Evolutionary conservation across 2,113 vertebrate species (phyloP), one percentile per base, ranked within the genome.

Genomic region (Plectropomus leopardus): DNA sequence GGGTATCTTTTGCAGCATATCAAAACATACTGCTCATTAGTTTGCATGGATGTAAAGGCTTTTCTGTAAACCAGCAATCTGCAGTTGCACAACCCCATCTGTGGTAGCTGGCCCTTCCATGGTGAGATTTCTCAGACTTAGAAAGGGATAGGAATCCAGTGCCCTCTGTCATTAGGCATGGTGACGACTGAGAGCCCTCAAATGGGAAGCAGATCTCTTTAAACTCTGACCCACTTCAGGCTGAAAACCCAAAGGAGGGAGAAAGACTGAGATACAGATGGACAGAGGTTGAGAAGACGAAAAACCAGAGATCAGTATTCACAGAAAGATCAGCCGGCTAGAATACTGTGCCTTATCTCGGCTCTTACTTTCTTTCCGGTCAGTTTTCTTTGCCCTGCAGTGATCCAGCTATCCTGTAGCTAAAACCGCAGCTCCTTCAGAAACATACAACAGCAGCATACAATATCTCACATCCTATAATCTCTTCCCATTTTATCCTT

Each of bases 201-300:
- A 87, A 84, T 82, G 57, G 66, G 85, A 90, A 86, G 85, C 68
- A 84, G 81, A 86, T 89, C 74, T 63, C 73, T 88, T 91, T 87
- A 83, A 90, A 89, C 88, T 87, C 82, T 92, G 84, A 92, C 88
- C 88, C 58, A 88, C 57, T 80, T 90, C 58, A 78, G 84, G 55
- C 75, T 76, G 63, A 84, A 64, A 84, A 68, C 80, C 78, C 60
- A 76, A 77, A 87, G 79, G 80, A 84, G 51, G 51, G 19, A 61
- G 36, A 64, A 53, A 44, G 45, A 77, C 34, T 69, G 47, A 77
- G 61, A 83, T 57, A 48, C 28, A 23, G 45, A 50, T 34, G 45
- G 45, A 32, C 64, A 67, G 28, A 67, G 21, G 45, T 50, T 32
- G 64, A 66, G 45, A 32, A 34, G 64, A 66, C 21, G 21, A 50